Base-by-base conservation (phyloP, 2,797 vertebrate genomes). In the Petrocephalus sullivani region DNA sequence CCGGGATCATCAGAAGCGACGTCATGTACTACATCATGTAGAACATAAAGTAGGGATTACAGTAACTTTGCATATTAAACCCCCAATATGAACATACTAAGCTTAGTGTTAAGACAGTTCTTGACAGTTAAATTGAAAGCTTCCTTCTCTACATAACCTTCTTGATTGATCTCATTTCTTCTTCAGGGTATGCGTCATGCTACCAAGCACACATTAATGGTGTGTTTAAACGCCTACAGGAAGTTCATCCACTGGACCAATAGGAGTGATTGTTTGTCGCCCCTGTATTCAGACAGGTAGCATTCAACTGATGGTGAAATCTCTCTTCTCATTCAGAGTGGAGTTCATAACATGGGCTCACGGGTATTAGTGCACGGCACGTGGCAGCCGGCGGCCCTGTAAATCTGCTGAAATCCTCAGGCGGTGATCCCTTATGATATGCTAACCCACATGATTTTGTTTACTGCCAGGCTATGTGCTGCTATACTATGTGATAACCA, bases 21-120 rank as follows among this genome's bases (percentile, higher is more conserved):
- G 89, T 90, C 0, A 93, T 92, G 90, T 89, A 91, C 92, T 60
- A 91, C 85, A 86, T 91, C 91, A 90, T 75, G 46, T 19, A 82
- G 46, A 23, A 83, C 46, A 1, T 46, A 93, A 92, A 93, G 92
- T 89, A 93, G 91, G 94, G 95, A 95, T 95, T 95, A 95, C 90
- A 90, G 93, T 95, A 95, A 96, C 96, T 95, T 93, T 91, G 89
- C 92, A 93, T 94, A 95, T 95, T 95, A 95, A 94, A 94, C 94
- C 94, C 93, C 92, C 90, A 58, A 91, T 86, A 89, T 91, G 90
- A 92, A 93, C 90, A 92, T 93, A 93, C 93, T 91, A 90, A 84
- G 86, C 90, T 92, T 88, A 67, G 91, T 93, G 93, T 93, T 92
- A 90, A 84, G 87, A 89, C 90, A 89, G 91, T 90, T 92, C 92